Evolutionary conservation across 2,888 invertebrate species (phyloP), one percentile per base, ranked within the genome.

Genomic region (Drosophila aldrichi): DNA sequence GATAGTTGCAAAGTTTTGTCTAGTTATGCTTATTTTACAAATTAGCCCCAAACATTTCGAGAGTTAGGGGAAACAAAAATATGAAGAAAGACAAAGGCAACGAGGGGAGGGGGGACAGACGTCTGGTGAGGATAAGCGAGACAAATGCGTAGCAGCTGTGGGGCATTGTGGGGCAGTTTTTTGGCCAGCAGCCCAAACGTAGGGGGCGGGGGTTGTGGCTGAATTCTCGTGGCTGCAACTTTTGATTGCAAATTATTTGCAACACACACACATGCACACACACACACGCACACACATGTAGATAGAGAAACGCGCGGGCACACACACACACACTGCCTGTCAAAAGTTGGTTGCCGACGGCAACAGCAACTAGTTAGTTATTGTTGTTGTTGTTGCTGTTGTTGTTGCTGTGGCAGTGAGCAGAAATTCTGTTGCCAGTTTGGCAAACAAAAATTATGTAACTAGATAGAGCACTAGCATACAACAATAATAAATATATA

Each of bases 241-340:
- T 84, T 88, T 84, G 86, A 84, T 84, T 84, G 84, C 84, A 85
- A 85, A 88, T 84, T 88, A 88, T 85, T 84, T 85, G 88, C 70
- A 71, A 59, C 74, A 78, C 73, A 74, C 63, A 73, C 46, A 78
- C 40, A 80, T 12, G 5, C 5, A 36, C 5, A 36, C 2, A 36
- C 57, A 63, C 58, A 58, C 55, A 49, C 22, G 64, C 34, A 51
- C 57, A 55, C 25, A 25, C 25, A 25, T 22, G 20, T n/a, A 60
- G 18, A 57, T 70, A 78, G 70, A 74, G 9, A 6, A 48, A n/a
- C 25, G 10, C 32, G 66, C 40, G 25, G 22, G 66, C 43, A 29
- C 29, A 52, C 58, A 52, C 43, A 29, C 29, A 52, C 58, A 52
- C 58, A 72, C 55, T 76, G 56, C 7, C 49, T 60, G 69, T 43